A percentile compares a stretch with the other conserved stretches of the same genome.
Conservation (phyloP, 2,113 vertebrate genomes). For the Chloroceryle aenea region DNA sequence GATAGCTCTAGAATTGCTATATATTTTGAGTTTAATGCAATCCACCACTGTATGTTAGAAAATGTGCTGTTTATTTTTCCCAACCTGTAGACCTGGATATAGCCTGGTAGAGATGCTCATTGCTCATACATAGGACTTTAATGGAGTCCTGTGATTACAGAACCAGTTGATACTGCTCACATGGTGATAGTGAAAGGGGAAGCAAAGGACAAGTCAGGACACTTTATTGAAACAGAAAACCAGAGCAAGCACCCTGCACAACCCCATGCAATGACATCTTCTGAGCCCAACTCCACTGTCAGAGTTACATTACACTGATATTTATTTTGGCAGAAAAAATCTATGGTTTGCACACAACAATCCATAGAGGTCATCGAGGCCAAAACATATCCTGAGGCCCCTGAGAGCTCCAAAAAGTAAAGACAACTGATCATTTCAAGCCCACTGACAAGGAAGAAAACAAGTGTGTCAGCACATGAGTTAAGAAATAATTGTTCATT, state of each 20-base stretch:
- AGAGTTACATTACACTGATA: neutral
- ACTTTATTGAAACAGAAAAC: neutral
- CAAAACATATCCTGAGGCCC: neutral
- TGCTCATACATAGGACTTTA: neutral
- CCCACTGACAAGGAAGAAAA: neutral
- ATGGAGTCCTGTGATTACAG: neutral
- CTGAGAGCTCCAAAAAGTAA: neutral
- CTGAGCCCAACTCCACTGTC: neutral
- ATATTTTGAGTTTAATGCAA: neutral
- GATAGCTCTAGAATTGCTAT: neutral
- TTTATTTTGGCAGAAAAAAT: neutral
- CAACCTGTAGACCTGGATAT: neutral
- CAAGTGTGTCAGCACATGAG: neutral
- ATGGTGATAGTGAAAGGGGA: neutral
- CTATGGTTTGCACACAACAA: neutral
- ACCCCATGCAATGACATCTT: neutral
- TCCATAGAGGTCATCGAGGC: neutral
- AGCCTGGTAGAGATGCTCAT: neutral
- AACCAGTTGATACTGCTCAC: neutral
- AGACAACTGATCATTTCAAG: neutral
- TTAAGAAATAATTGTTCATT: neutral
- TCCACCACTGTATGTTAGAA: fast-evolving
- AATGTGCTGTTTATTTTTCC: neutral
- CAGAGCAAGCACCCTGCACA: neutral
- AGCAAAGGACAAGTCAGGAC: neutral